Evolutionary conservation across 2,113 vertebrate species (phyloP).

Genomic region (Mormyrus iriodes): DNA sequence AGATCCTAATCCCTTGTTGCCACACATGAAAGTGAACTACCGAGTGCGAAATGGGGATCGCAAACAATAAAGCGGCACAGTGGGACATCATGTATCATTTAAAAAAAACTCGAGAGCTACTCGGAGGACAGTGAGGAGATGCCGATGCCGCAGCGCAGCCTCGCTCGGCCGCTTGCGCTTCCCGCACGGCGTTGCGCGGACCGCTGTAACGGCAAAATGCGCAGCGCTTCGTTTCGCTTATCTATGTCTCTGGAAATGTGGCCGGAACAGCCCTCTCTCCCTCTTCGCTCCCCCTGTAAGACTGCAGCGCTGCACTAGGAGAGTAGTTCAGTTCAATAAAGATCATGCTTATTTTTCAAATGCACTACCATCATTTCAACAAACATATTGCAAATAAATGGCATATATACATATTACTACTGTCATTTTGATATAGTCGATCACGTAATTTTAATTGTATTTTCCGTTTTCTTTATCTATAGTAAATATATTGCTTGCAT

Average conservation of each 20-base stretch:
- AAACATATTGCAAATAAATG: background rate
- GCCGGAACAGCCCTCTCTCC: background rate
- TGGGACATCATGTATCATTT: background rate
- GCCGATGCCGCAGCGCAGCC: background rate
- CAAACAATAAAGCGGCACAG: background rate
- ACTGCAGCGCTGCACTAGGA: constrained; percentile 40
- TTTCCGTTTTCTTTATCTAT: background rate
- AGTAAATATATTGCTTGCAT: background rate
- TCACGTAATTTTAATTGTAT: background rate
- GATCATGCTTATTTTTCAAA: background rate
- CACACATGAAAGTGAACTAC: background rate
- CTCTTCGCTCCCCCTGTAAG: constrained; percentile 16
- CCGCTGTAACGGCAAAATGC: background rate
- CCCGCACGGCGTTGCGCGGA: background rate
- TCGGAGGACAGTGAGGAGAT: background rate
- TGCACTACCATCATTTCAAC: background rate
- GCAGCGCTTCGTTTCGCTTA: background rate
- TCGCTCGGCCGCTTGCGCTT: background rate
- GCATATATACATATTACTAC: background rate
- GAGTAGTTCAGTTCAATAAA: background rate
- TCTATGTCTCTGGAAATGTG: background rate
- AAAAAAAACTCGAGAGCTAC: background rate
- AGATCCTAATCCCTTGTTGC: background rate
- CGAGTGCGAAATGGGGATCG: background rate
- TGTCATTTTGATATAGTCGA: background rate